Evolutionary conservation across 2,797 vertebrate species (phyloP).

Genomic region (Cuculus canorus): DNA sequence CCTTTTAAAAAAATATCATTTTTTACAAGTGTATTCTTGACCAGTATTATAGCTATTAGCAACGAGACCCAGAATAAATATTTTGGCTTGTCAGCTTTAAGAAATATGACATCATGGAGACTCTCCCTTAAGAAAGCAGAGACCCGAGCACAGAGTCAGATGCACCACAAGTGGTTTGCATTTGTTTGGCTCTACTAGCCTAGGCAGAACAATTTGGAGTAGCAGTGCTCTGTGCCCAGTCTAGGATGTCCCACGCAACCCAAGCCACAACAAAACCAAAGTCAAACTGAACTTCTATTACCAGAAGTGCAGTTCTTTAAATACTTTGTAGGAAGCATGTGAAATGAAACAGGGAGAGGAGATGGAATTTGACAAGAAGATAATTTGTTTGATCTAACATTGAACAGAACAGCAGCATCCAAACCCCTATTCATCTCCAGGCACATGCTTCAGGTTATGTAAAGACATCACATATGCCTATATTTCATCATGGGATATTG

Average conservation of each 20-base stretch:
- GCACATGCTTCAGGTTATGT: background rate
- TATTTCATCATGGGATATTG: background rate
- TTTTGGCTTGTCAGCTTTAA: conserved; percentile 9
- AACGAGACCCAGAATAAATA: conserved; percentile 12
- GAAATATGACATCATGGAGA: background rate
- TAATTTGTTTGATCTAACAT: background rate
- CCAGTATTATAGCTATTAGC: background rate
- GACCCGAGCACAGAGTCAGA: background rate
- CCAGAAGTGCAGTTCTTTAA: background rate
- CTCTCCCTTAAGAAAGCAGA: background rate
- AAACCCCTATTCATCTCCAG: conserved; percentile 24
- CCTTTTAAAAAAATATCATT: background rate
- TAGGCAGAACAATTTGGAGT: background rate
- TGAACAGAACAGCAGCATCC: background rate
- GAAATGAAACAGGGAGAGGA: background rate
- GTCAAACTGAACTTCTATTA: background rate
- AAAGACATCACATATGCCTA: background rate
- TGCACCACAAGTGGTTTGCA: background rate
- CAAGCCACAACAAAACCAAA: background rate
- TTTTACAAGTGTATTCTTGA: background rate
- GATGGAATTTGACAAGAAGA: background rate
- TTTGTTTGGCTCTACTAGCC: background rate
- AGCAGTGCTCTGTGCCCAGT: background rate
- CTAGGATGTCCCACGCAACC: background rate
- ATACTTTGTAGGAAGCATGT: background rate